Base-by-base conservation (phyloP, 2,888 invertebrate species). In the Villa cingulata region DNA sequence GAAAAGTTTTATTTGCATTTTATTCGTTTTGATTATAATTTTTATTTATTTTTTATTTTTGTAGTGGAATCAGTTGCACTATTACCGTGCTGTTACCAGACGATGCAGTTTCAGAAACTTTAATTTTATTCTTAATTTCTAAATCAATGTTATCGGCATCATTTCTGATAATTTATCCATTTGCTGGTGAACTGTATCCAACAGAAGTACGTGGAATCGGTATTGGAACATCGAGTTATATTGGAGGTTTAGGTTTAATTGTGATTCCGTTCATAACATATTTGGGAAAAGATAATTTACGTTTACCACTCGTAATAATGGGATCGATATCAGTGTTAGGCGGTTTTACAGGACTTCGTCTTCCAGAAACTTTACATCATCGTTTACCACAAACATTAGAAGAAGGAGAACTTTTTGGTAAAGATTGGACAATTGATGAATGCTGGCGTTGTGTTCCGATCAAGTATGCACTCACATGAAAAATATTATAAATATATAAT, bases 231-330 rank as follows among this genome's bases (percentile, higher is more conserved):
- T 90, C 90, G 2, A 88, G 90, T 16, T 91, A 92, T 63, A 83
- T 91, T 55, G 90, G 87, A 45, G 91, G 91, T 45, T 72, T 89
- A 53, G 92, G 91, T 37, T 73, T 91, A 41, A 85, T 89, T 53
- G 80, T 89, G 47, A 91, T 91, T 63, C 92, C 92, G 14, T 90
- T 90, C 68, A 81, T 91, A 52, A 90, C 87, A 46, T 90, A 90
- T 68, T 74, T 92, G 76, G 91, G 91, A 1, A 81, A 83, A 48
- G 88, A 87, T 61, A 85, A 85, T 65, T 71, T 89, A 20, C 82
- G 87, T 27, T 68, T 91, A 48, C 90, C 90, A 0, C 66, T 90
- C 47, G 81, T 88, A 1, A 86, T 90, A 51, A 84, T 91, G 81
- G 90, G 90, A 1, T 74, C 74, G 7, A 76, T 89, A 5, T 85